Conservation (phyloP, 35 echinoderm and acorn worm genomes). For the Acanthaster planci region DNA sequence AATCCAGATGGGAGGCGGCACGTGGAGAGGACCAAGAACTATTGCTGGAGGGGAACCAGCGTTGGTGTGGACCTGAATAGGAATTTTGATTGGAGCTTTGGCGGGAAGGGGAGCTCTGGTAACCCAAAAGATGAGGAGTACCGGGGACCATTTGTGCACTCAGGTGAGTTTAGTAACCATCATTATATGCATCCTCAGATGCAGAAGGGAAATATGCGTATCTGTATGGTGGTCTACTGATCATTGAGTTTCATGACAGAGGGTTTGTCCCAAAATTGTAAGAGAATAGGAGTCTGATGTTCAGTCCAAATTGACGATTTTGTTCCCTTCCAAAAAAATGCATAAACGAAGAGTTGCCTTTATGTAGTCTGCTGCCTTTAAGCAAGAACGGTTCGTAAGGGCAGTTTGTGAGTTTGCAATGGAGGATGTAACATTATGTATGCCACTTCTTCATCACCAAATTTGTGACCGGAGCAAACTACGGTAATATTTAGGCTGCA, state of each 20-base stretch:
- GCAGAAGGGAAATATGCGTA: not conserved
- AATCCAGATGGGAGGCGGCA: constrained; percentile 92
- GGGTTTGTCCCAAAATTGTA: not conserved
- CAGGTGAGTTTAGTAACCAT: constrained; percentile 48
- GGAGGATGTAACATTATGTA: no score
- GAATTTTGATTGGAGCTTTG: constrained; percentile 98
- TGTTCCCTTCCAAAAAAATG: no score
- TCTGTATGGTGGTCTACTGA: not conserved
- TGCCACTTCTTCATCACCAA: no score
- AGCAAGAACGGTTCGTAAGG: not conserved
- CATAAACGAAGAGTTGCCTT: no score
- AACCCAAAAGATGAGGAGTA: constrained; percentile 93
- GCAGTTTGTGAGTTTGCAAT: no score
- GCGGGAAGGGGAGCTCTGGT: constrained; percentile 78
- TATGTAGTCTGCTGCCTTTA: no score
- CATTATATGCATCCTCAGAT: not conserved
- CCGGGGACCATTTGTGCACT: constrained; percentile 70
- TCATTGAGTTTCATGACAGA: not conserved
- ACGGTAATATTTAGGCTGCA: no score
- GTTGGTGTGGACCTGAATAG: constrained; percentile 89
- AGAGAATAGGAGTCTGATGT: no score
- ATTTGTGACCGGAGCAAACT: no score
- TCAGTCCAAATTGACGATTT: no score
- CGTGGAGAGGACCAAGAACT: constrained; percentile 85
- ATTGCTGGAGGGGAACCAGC: constrained; percentile 97